These are phyloP conservation scores for Sebastes nivosus DNA, from an alignment of 2,797 vertebrate species.

Conservation along the genomic window DNA sequence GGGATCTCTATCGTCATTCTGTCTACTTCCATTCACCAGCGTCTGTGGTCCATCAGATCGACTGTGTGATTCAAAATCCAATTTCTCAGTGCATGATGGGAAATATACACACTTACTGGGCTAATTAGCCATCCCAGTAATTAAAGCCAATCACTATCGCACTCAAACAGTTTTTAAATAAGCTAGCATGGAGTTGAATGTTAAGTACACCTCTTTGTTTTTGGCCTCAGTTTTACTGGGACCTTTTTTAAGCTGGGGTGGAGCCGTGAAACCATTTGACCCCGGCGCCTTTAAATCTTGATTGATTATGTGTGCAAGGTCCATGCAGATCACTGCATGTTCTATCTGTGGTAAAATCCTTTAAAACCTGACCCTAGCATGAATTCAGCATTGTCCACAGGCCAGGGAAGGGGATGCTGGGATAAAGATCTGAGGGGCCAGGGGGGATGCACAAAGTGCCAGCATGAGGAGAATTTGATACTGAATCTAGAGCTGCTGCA, in stretches of 20 bases:
- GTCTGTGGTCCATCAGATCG: constrained; percentile 36
- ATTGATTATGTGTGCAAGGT: constrained; percentile 61
- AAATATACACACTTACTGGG: constrained; percentile 43
- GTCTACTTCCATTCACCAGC: constrained; percentile 47
- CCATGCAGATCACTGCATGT: constrained; percentile 55
- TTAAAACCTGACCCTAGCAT: constrained; percentile 70
- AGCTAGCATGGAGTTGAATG: constrained; percentile 32
- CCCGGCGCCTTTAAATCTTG: constrained; percentile 38
- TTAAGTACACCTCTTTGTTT: constrained; percentile 13
- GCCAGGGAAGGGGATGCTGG: constrained; percentile 63
- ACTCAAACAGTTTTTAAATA: constrained; percentile 40
- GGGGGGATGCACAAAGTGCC: constrained; percentile 75
- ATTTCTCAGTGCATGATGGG: constrained; percentile 39
- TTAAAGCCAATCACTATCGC: constrained; percentile 40
- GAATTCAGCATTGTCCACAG: constrained; percentile 70
- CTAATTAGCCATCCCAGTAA: constrained; percentile 54
- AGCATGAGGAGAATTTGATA: constrained; percentile 81
- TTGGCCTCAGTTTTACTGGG: not conserved
- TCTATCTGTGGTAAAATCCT: constrained; percentile 59
- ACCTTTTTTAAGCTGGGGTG: not conserved
- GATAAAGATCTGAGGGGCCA: constrained; percentile 76
- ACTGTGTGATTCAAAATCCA: constrained; percentile 58
- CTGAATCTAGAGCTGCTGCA: constrained; percentile 75
- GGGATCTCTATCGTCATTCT: constrained; percentile 55
- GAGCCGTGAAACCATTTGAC: constrained; percentile 40